Base-by-base conservation (phyloP, 53 echinoderm and acorn worm genomes). In the Zoroaster sp. region DNA sequence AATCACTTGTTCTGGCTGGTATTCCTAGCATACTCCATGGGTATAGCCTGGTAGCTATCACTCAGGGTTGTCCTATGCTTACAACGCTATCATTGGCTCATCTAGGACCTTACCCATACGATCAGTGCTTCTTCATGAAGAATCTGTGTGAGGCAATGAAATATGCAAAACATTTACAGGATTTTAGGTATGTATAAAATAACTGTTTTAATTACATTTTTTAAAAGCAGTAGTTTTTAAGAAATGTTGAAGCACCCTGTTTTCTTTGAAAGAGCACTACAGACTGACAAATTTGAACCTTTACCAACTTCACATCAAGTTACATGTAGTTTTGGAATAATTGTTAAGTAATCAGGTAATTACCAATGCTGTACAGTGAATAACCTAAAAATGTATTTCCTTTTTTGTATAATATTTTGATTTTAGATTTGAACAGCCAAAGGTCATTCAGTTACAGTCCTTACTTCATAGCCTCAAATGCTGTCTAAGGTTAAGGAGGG, bases 121-220 rank as follows among this genome's bases (percentile, higher is more conserved):
- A 82, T 53, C 82, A 82, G 82, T 82, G 82, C 45, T 67, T 82
- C 40, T 82, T 82, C 44, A 82, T 82, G 66, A 31, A 82, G 67
- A 43, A 66, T 17, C n/a, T 82, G 82, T 45, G 82, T 43, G 41
- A 82, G 82, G 82, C 82, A 23, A 66, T 82, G 82, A 66, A 41
- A 82, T 67, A 82, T 42, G 68, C 67, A 66, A 82, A 68, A 17
- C 40, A 18, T 43, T 13, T 82, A 33, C 68, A 18, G 44, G 82
- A 82, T 68, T 82, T 82, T 67, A 66, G 82, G 82, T 82, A 12
- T 34, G 82, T 13, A 23, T 30, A 13, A 43, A 44, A n/a, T 73
- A n/a, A n/a, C n/a, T 53, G 25, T 55, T 23, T 20, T 4, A 20
- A 55, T 21, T 55, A 21, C 25, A 10, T 6, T n/a, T n/a, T n/a